A percentile compares a stretch with the other conserved stretches of the same genome.
phyloP scores from a whole-genome alignment of 2,888 invertebrate species.

The Sminthurides aquaticus region DNA sequence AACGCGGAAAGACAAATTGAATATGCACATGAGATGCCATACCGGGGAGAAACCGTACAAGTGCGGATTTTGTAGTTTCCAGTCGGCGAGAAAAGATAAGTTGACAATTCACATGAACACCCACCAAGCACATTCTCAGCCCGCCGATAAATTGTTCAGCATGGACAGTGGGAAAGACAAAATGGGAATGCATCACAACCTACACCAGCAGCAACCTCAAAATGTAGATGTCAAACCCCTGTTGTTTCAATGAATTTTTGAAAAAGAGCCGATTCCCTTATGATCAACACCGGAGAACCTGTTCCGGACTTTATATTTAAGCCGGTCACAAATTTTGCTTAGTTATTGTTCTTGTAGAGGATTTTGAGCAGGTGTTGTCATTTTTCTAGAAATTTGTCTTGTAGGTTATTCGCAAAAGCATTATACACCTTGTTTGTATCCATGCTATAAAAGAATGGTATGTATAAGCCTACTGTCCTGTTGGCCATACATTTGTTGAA shows the following conservation, averaged over 20 bases:
- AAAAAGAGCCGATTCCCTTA: too few relatives aligned
- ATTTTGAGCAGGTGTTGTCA: too few relatives aligned
- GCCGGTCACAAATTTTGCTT: too few relatives aligned
- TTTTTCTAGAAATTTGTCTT: too few relatives aligned
- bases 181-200: background rate
- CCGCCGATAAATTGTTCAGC: background rate
- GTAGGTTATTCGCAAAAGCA: too few relatives aligned
- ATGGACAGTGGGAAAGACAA: background rate
- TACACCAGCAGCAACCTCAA: background rate
- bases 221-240: background rate
- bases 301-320: too few relatives aligned
- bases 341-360: too few relatives aligned
- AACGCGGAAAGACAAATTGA: slow-evolving; percentile 2
- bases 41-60: slow-evolving; percentile 2
- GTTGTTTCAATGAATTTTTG: slow-evolving; percentile 3
- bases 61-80: background rate
- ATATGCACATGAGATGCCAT: slow-evolving; percentile 7
- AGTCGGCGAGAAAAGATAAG: slow-evolving; percentile 1
- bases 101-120: slow-evolving; percentile 1
- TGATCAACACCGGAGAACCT: too few relatives aligned
- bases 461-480: too few relatives aligned
- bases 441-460: too few relatives aligned
- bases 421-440: too few relatives aligned
- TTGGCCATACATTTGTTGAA: too few relatives aligned
- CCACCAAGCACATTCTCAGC: background rate